Evolutionary conservation across 2,797 vertebrate genomes (phyloP).

Genomic region (Pseudotriccus pelzelni): DNA sequence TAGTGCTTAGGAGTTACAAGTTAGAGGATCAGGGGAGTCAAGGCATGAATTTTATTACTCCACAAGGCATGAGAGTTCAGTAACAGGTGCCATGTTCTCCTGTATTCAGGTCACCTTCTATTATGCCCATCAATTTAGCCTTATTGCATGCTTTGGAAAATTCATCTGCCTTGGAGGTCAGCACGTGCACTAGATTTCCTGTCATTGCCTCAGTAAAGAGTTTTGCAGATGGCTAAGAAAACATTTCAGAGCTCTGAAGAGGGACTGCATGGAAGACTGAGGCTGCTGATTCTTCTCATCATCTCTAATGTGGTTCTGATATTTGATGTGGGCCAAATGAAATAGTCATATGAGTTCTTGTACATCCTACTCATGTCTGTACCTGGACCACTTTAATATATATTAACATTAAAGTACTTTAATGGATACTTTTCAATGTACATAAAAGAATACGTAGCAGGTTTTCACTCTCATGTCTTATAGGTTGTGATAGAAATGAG

Average conservation of each 20-base stretch:
- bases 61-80: neutral
- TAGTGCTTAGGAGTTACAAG: neutral
- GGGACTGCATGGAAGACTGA: neutral
- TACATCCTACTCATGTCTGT: neutral
- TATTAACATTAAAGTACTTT: neutral
- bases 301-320: neutral
- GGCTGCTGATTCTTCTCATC: neutral
- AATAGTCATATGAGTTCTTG: neutral
- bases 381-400: neutral
- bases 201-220: neutral
- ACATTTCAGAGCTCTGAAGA: neutral
- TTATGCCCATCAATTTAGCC: neutral
- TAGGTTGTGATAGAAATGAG: neutral
- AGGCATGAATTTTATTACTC: neutral
- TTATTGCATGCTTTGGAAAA: neutral
- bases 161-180: neutral
- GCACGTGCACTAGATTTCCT: neutral
- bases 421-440: neutral
- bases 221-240: neutral
- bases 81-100: neutral
- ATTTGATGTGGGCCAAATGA: neutral
- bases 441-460: neutral
- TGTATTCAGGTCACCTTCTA: neutral
- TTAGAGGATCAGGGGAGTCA: neutral
- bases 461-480: neutral